These are phyloP conservation scores for Porphyrio hochstetteri DNA, from an alignment of 2,113 vertebrate genomes.

Conservation along the genomic window DNA sequence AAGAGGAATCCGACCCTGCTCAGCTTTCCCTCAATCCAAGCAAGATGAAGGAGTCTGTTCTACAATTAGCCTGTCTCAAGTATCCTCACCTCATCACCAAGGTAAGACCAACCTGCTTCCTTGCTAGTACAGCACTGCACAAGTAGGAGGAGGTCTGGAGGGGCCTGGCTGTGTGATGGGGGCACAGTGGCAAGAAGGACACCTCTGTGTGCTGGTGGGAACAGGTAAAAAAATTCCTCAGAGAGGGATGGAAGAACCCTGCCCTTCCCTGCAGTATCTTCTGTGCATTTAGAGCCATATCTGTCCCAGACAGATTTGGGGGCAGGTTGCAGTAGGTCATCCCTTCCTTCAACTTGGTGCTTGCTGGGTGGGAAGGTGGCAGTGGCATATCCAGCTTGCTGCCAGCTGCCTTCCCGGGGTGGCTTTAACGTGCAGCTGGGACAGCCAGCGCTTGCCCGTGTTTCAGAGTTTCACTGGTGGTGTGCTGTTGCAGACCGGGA, in stretches of 20 bases:
- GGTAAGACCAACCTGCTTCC: conserved; percentile 70
- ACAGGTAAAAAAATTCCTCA: background rate
- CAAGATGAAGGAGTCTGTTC: conserved; percentile 83
- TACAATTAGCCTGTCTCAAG: conserved; percentile 85
- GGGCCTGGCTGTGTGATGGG: background rate
- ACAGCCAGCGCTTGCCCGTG: background rate
- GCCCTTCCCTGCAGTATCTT: background rate
- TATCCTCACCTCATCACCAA: conserved; percentile 96
- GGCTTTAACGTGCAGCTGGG: background rate
- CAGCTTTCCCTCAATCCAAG: conserved; percentile 65
- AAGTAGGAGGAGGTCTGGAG: background rate
- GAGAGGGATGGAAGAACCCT: background rate
- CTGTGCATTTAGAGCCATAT: background rate
- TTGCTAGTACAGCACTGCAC: background rate
- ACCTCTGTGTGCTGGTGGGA: background rate
- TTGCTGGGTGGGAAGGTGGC: background rate
- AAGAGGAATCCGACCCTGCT: conserved; percentile 86
- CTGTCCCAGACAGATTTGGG: background rate
- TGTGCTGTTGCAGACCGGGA: background rate
- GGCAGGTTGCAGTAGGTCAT: background rate
- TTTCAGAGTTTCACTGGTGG: background rate
- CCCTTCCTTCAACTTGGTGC: background rate
- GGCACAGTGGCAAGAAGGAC: background rate
- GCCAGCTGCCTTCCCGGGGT: background rate
- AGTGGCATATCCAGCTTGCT: background rate